Conservation (phyloP, 2,888 invertebrate genomes). For the Lasioglossum vierecki region DNA sequence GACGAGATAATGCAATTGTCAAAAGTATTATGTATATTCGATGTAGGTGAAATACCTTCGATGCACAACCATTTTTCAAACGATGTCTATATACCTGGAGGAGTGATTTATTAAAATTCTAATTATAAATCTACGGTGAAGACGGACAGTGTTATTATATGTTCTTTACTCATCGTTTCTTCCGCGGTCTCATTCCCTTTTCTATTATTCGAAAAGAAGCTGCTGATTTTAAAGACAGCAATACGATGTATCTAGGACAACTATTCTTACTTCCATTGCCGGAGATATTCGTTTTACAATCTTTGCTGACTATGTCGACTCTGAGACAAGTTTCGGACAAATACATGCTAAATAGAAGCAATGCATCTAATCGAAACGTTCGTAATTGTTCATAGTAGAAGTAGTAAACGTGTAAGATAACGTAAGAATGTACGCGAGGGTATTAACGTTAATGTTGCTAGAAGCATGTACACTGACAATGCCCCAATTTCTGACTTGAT, state of each 20-base stretch:
- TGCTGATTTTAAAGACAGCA: not conserved
- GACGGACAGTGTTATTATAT: constrained; percentile 25
- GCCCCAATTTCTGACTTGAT: constrained; percentile 44
- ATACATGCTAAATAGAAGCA: constrained; percentile 49
- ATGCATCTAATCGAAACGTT: constrained; percentile 63
- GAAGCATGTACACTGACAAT: constrained; percentile 50
- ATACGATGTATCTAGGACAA: constrained; percentile 28
- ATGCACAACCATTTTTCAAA: constrained; percentile 21
- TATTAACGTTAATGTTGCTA: constrained; percentile 60
- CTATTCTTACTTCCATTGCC: constrained; percentile 19
- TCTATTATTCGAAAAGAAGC: constrained; percentile 20
- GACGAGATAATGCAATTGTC: constrained; percentile 35
- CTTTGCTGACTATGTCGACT: constrained; percentile 38
- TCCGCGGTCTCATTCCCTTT: constrained; percentile 21
- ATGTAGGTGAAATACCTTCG: constrained; percentile 20
- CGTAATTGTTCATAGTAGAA: constrained; percentile 65
- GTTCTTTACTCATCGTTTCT: constrained; percentile 49
- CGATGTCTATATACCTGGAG: constrained; percentile 28
- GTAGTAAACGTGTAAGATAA: constrained; percentile 56
- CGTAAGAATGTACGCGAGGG: constrained; percentile 58
- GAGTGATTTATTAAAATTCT: constrained; percentile 27
- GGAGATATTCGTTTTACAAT: constrained; percentile 16
- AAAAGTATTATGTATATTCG: constrained; percentile 34
- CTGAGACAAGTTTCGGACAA: constrained; percentile 36
- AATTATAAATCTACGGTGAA: constrained; percentile 22